Percentiles rank a stretch among this genome's conserved stretches.
Evolutionary conservation across 1,140 invertebrate species (phyloP).

Genomic region (Pseudoatta argentina): DNA sequence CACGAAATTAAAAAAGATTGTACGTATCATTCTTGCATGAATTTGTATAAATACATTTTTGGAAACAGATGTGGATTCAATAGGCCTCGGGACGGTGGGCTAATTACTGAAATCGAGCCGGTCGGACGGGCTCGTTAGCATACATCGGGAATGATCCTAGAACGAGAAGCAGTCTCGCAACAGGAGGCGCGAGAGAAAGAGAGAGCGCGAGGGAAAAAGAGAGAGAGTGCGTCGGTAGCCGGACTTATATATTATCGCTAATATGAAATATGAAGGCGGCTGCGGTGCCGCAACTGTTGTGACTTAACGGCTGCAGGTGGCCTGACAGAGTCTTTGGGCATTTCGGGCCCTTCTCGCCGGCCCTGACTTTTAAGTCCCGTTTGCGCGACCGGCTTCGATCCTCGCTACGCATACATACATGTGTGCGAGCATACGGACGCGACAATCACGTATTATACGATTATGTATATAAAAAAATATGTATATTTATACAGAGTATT

Average conservation of each 20-base stretch:
- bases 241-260: constrained; percentile 82
- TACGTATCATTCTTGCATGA: not conserved
- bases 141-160: constrained; percentile 59
- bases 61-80: constrained; percentile 13
- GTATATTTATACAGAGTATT: too few relatives aligned
- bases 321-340: constrained; percentile 66
- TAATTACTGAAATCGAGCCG: constrained; percentile 51
- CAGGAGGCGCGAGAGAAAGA: constrained; percentile 1
- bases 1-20: not conserved
- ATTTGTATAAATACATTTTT: not conserved
- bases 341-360: constrained; percentile 48
- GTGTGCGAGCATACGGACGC: constrained; percentile 43
- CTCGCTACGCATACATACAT: constrained; percentile 50
- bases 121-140: constrained; percentile 73
- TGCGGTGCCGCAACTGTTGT: constrained; percentile 79
- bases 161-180: constrained; percentile 57
- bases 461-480: not conserved
- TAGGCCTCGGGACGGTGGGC: not conserved
- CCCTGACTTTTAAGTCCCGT: constrained; percentile 56
- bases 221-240: constrained; percentile 54
- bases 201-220: not conserved
- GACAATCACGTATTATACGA: not conserved
- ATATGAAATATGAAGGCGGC: constrained; percentile 84
- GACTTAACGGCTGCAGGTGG: constrained; percentile 81
- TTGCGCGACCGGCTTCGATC: constrained; percentile 68